These are phyloP conservation scores for Benthosema pterotum DNA, from an alignment of 2,797 vertebrate genomes.

Conservation along the genomic window DNA sequence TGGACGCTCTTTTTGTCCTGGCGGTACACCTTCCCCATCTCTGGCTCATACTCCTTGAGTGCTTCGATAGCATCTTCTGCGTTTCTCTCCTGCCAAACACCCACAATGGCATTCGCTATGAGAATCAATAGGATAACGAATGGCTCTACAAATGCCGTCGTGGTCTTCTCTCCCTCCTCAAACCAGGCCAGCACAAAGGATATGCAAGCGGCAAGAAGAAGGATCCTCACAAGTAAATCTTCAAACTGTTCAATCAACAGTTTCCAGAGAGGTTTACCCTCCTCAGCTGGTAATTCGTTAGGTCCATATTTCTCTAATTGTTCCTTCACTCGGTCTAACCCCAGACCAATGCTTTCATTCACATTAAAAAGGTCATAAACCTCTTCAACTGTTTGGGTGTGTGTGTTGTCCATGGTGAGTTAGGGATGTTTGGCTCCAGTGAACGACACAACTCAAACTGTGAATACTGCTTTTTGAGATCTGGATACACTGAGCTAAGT, in stretches of 20 bases:
- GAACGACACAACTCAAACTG: too few species aligned
- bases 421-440: conserved; percentile 40
- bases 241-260: conserved; percentile 98
- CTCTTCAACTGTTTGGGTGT: conserved; percentile 99
- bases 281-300: conserved; percentile 96
- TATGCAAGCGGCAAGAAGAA: conserved; percentile 97
- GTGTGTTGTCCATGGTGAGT: conserved; percentile 95
- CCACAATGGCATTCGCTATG: conserved; percentile 98
- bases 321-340: conserved; percentile 93
- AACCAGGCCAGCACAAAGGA: conserved; percentile 99
- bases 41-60: conserved; percentile 96
- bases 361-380: conserved; percentile 93
- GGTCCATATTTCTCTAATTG: conserved; percentile 92
- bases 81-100: conserved; percentile 94
- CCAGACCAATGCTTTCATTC: conserved; percentile 96
- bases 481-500: too few species aligned
- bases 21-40: conserved; percentile 98
- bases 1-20: conserved; percentile 98
- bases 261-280: conserved; percentile 97
- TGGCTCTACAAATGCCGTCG: conserved; percentile 98
- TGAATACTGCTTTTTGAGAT: too few species aligned
- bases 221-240: conserved; percentile 97
- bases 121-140: conserved; percentile 99
- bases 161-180: conserved; percentile 97
- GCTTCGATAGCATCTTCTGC: conserved; percentile 86